These are phyloP conservation scores for Chiloscyllium plagiosum DNA, from an alignment of 2,113 vertebrate genomes.

Conservation along the genomic window DNA sequence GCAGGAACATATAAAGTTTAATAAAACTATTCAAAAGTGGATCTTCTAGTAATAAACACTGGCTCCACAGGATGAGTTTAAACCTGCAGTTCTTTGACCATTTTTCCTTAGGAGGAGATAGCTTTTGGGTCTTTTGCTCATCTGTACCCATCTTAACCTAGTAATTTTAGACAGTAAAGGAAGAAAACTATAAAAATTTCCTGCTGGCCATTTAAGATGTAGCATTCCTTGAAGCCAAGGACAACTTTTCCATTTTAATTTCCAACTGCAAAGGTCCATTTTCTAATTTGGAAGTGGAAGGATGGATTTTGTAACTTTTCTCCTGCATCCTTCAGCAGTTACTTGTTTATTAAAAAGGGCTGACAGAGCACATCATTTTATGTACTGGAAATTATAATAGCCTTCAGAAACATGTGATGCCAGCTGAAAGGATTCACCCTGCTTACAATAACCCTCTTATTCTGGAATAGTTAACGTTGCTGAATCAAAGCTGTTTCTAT, in stretches of 20 bases:
- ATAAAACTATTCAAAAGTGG: not conserved
- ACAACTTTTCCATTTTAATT: not conserved
- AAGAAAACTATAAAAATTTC: not conserved
- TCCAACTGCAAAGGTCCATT: not conserved
- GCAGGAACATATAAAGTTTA: not conserved
- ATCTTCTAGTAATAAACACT: not conserved
- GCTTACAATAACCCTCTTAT: not conserved
- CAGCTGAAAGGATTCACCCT: not conserved
- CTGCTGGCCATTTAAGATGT: not conserved
- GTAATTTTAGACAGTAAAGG: not conserved
- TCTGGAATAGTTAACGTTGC: not conserved
- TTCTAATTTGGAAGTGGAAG: not conserved
- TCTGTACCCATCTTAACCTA: not conserved
- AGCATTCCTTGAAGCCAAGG: not conserved
- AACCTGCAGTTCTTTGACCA: not conserved
- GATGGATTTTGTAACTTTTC: not conserved
- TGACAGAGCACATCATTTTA: not conserved
- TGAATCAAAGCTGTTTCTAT: slow-evolving; percentile 15
- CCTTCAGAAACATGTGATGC: not conserved
- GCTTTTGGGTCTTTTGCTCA: not conserved
- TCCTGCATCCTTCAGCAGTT: not conserved
- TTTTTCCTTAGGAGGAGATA: not conserved
- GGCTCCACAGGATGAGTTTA: no score
- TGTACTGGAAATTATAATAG: not conserved
- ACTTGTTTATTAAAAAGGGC: not conserved